phyloP scores from a whole-genome alignment of 2,113 vertebrate species.

The Lasiurus cinereus region DNA sequence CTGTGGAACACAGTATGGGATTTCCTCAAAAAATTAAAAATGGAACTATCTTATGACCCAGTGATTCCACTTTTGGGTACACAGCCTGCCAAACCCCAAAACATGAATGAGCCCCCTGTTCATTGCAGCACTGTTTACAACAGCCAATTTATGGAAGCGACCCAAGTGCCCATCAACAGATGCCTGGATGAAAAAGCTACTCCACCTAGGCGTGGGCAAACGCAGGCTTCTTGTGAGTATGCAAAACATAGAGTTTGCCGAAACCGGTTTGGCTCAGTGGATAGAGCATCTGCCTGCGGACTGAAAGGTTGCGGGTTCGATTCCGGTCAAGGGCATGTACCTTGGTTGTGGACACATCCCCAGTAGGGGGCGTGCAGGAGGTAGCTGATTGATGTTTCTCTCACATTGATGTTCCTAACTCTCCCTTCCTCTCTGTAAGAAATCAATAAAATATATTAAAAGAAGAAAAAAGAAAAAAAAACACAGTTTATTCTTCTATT shows the following conservation, averaged over 20 bases:
- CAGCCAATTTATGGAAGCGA: background rate
- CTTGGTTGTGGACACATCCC: no score
- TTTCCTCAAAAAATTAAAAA: background rate
- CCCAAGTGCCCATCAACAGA: background rate
- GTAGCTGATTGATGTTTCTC: no score
- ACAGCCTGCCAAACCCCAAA: background rate
- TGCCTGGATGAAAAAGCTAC: background rate
- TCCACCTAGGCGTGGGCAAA: background rate
- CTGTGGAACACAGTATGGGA: background rate
- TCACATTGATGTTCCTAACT: no score
- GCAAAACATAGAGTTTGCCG: background rate
- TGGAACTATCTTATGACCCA: background rate
- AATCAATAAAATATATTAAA: no score
- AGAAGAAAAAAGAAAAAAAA: no score
- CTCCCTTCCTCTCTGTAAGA: no score
- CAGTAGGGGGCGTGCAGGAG: no score
- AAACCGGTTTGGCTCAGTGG: no score
- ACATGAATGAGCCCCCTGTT: background rate
- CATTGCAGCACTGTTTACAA: background rate
- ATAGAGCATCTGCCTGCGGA: no score
- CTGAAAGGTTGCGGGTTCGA: no score
- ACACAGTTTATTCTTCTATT: background rate
- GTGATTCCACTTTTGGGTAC: background rate
- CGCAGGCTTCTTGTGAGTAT: background rate
- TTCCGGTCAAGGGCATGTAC: no score